Conservation (phyloP, 2,888 invertebrate species). For the Cactoblastis cactorum region DNA sequence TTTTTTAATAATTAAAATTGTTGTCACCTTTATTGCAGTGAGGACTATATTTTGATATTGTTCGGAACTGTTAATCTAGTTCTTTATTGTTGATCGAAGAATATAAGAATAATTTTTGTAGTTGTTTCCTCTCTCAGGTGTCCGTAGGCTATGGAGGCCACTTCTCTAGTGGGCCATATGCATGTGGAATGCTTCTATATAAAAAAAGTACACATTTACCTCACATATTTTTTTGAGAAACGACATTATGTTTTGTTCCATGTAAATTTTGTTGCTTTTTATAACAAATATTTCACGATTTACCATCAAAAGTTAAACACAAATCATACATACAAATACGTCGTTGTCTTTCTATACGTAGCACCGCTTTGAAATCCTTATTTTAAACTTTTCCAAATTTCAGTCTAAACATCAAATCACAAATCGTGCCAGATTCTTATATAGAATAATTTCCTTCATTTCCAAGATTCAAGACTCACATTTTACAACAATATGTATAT, state of each 20-base stretch:
- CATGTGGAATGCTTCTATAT: no score
- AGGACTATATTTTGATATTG: no score
- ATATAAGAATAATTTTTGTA: no score
- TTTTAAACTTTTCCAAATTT: background rate
- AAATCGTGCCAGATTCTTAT: background rate
- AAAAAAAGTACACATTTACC: no score
- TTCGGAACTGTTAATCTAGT: no score
- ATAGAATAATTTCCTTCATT: background rate
- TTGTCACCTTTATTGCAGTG: no score
- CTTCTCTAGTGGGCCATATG: no score
- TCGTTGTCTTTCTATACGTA: background rate
- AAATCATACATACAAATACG: background rate
- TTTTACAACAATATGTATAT: slow-evolving; percentile 8
- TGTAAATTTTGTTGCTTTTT: background rate
- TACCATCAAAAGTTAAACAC: background rate
- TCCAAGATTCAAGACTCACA: background rate
- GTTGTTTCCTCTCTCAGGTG: no score
- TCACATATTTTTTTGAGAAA: no score
- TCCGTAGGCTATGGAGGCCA: no score
- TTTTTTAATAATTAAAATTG: no score
- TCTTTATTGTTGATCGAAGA: no score
- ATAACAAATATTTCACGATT: background rate
- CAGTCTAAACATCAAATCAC: slow-evolving; percentile 4
- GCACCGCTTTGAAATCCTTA: slow-evolving; percentile 1
- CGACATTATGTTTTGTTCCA: background rate